These are phyloP conservation scores for Tupaia chinensis DNA, from an alignment of 2,113 vertebrate genomes.

Conservation along the genomic window DNA sequence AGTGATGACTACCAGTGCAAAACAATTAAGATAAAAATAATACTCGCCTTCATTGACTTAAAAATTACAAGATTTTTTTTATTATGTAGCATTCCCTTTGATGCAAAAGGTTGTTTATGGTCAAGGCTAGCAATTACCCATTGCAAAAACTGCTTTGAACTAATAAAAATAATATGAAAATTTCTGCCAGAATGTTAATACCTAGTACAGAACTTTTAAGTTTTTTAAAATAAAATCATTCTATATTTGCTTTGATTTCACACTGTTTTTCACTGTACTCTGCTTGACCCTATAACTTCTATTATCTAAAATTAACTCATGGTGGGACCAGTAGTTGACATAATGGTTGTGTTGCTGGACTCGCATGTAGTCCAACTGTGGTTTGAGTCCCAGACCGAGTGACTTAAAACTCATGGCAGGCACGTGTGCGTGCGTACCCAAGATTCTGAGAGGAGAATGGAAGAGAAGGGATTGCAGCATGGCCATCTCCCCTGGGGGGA, in stretches of 20 bases:
- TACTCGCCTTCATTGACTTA: conserved; percentile 16
- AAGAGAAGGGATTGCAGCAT: too few species aligned
- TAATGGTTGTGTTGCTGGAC: too few species aligned
- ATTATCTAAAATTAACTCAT: conserved; percentile 51
- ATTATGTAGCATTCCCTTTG: conserved; percentile 34
- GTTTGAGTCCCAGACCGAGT: too few species aligned
- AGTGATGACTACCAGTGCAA: neutral
- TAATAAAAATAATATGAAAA: conserved; percentile 63
- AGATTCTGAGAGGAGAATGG: too few species aligned
- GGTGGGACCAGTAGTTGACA: too few species aligned
- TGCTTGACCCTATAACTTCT: conserved; percentile 35
- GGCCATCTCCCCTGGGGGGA: too few species aligned
- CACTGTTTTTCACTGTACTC: conserved; percentile 37
- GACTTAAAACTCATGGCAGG: too few species aligned
- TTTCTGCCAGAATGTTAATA: conserved; percentile 49
- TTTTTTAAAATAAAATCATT: neutral
- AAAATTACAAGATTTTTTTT: conserved; percentile 37
- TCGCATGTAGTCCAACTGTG: too few species aligned
- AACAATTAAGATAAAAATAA: conserved; percentile 17
- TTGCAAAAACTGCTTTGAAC: conserved; percentile 54
- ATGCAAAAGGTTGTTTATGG: conserved; percentile 46
- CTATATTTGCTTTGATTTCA: conserved; percentile 57
- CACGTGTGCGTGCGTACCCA: too few species aligned
- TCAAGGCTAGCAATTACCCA: conserved; percentile 55
- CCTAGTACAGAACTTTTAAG: conserved; percentile 24